Conservation (phyloP, 2,113 vertebrate species). For the Xerus inauris region DNA sequence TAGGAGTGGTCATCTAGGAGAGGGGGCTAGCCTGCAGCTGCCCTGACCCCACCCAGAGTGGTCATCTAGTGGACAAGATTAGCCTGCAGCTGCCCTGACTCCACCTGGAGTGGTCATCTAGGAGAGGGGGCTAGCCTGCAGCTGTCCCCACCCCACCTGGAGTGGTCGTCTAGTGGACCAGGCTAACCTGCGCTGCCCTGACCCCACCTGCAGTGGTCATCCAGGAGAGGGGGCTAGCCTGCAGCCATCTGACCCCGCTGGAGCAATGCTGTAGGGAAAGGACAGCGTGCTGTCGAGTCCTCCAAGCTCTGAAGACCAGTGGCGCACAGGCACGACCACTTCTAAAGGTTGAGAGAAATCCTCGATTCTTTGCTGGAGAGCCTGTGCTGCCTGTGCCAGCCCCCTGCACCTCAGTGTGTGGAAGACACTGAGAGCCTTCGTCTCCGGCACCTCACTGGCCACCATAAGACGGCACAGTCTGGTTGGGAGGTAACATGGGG, state of each 20-base stretch:
- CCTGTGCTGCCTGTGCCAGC: not conserved
- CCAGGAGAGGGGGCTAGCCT: too few relatives aligned
- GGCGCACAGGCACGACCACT: not conserved
- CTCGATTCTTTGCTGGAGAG: not conserved
- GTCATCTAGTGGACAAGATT: not conserved
- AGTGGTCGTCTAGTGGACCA: not conserved
- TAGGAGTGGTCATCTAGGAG: too few relatives aligned
- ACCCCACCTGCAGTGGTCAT: too few relatives aligned
- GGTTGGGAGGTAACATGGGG: not conserved
- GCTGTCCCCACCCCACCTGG: not conserved
- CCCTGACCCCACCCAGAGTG: not conserved
- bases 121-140: too few relatives aligned
- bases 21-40: not conserved
- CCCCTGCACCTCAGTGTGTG: not conserved
- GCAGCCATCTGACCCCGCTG: not conserved
- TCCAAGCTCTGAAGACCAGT: not conserved
- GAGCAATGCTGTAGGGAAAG: not conserved
- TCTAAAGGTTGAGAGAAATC: not conserved
- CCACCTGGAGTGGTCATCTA: too few relatives aligned
- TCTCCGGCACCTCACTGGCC: not conserved
- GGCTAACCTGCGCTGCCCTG: too few relatives aligned
- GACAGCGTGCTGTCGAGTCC: not conserved
- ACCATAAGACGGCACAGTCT: not conserved
- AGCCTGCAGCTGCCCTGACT: too few relatives aligned
- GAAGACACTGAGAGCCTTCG: not conserved